phyloP scores from a whole-genome alignment of 2,888 invertebrate genomes.

The Mesoligia furuncula region DNA sequence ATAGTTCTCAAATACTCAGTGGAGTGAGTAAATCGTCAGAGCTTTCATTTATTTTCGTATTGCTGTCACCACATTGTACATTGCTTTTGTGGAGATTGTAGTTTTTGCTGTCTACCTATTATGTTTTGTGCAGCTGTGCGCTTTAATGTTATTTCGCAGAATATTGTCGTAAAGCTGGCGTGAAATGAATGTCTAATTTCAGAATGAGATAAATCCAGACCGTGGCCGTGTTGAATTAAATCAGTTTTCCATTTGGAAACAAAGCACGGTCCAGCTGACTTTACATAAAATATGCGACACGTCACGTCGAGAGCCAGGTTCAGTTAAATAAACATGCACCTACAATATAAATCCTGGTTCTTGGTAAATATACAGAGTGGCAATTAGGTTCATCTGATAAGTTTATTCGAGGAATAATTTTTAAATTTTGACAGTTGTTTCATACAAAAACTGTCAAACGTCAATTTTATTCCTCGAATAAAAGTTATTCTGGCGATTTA shows the following conservation, averaged over 20 bases:
- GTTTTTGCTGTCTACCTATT: not conserved
- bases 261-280: slow-evolving; percentile 22
- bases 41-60: not conserved
- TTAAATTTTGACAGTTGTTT: no score
- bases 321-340: no score
- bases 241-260: slow-evolving; percentile 45
- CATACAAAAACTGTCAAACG: no score
- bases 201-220: slow-evolving; percentile 24
- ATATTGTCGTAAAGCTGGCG: slow-evolving; percentile 35
- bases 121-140: not conserved
- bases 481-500: no score
- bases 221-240: slow-evolving; percentile 32
- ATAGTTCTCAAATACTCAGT: no score
- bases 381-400: no score
- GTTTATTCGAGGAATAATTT: no score
- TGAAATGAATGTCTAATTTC: slow-evolving; percentile 36
- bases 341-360: not conserved
- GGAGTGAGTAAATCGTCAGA: no score
- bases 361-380: not conserved
- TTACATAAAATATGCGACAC: slow-evolving; percentile 47
- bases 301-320: not conserved
- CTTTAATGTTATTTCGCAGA: not conserved
- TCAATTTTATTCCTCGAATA: no score
- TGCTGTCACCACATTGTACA: not conserved
- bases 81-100: not conserved